Conservation (phyloP, 2,797 vertebrate species). For the Amphiprion clarkii region DNA sequence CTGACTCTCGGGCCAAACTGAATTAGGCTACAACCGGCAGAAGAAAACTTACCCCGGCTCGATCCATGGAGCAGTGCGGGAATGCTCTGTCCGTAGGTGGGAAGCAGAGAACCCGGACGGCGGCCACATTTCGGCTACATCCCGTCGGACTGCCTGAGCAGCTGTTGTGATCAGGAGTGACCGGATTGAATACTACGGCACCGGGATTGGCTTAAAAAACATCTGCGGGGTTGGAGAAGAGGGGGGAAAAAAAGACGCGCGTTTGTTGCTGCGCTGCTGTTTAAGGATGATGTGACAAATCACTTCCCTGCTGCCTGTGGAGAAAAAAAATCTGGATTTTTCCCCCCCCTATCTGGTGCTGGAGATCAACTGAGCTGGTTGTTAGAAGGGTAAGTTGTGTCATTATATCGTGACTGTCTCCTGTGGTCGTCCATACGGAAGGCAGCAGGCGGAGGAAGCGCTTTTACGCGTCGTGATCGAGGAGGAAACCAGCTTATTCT, state of each 20-base stretch:
- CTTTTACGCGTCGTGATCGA: slow-evolving; percentile 67
- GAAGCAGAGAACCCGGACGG: slow-evolving; percentile 61
- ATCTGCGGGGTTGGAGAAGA: slow-evolving; percentile 48
- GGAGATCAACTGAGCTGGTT: slow-evolving; percentile 64
- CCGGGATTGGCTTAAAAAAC: slow-evolving; percentile 47
- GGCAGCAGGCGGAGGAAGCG: slow-evolving; percentile 56
- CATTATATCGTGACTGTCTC: slow-evolving; percentile 47
- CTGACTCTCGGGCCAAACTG: slow-evolving; percentile 72
- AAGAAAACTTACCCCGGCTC: slow-evolving; percentile 80
- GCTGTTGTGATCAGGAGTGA: slow-evolving; percentile 47
- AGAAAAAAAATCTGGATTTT: slow-evolving; percentile 52
- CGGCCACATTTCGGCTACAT: slow-evolving; percentile 47
- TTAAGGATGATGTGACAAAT: slow-evolving; percentile 83
- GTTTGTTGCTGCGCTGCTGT: slow-evolving; percentile 58
- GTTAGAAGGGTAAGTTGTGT: slow-evolving; percentile 80
- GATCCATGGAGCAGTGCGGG: slow-evolving; percentile 80
- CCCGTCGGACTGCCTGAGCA: slow-evolving; percentile 44
- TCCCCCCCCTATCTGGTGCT: slow-evolving; percentile 21
- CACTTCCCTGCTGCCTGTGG: slow-evolving; percentile 46
- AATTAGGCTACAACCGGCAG: slow-evolving; percentile 80
- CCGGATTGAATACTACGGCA: slow-evolving; percentile 35
- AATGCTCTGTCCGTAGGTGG: slow-evolving; percentile 77
- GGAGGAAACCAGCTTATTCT: slow-evolving; percentile 32
- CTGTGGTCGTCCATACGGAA: slow-evolving; percentile 56
- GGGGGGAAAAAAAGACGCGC: slow-evolving; percentile 33